Conservation (phyloP, 2,113 vertebrate species). For the Montifringilla adamsi region DNA sequence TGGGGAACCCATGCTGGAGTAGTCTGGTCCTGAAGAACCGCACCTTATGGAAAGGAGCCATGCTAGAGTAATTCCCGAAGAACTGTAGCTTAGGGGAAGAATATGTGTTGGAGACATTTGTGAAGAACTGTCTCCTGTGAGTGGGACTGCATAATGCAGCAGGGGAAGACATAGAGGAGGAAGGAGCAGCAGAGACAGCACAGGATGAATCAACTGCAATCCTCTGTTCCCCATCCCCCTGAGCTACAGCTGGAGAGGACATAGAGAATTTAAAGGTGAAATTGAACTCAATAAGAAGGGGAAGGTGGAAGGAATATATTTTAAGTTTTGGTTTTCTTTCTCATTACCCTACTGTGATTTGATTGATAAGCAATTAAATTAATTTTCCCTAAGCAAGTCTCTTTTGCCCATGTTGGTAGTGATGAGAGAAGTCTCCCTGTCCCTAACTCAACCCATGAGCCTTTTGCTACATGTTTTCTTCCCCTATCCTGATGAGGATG, state of each 20-base stretch:
- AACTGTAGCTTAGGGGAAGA: not conserved
- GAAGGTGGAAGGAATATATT: not conserved
- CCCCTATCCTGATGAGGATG: not conserved
- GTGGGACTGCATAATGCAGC: not conserved
- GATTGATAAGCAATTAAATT: not conserved
- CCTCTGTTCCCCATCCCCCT: not conserved
- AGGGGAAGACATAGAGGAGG: not conserved
- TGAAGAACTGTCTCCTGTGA: not conserved
- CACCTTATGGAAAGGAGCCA: not conserved
- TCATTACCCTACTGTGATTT: not conserved
- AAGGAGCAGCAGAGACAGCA: not conserved
- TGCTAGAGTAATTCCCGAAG: not conserved
- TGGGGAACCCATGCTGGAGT: not conserved
- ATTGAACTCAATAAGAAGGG: not conserved
- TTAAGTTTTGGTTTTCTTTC: not conserved
- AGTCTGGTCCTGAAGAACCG: not conserved
- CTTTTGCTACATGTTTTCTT: not conserved
- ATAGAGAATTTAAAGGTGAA: not conserved
- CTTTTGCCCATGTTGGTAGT: not conserved
- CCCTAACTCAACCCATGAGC: rapidly evolving
- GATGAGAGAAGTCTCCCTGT: not conserved
- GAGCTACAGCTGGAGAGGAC: rapidly evolving
- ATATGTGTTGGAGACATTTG: rapidly evolving
- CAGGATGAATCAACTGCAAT: not conserved
- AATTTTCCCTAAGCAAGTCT: not conserved